These are phyloP conservation scores for Nettapus auritus DNA, from an alignment of 2,113 vertebrate genomes.

Conservation along the genomic window DNA sequence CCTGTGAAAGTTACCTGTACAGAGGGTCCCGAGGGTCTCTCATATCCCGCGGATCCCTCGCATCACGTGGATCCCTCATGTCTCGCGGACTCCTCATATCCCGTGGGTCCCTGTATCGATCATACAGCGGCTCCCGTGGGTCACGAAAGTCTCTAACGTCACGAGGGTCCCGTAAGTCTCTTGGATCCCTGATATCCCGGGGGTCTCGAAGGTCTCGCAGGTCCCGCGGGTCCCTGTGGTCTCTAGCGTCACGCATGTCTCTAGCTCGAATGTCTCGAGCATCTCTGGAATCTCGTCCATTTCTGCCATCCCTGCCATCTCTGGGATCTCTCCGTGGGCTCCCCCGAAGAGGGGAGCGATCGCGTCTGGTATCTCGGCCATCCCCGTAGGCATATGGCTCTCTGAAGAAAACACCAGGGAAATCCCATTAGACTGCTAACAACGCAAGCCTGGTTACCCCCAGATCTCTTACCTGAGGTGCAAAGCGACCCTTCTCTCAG, in stretches of 20 bases:
- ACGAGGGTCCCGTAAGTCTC: constrained; percentile 77
- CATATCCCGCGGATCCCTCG: constrained; percentile 72
- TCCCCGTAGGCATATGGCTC: constrained; percentile 84
- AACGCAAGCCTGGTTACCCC: fast-evolving
- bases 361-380: constrained; percentile 80
- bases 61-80: constrained; percentile 62
- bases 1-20: constrained; percentile 57
- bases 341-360: constrained; percentile 81
- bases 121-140: constrained; percentile 66
- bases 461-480: constrained; percentile 43
- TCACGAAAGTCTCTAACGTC: constrained; percentile 78
- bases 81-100: constrained; percentile 72
- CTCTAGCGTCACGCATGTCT: constrained; percentile 82
- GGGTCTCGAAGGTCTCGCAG: constrained; percentile 78
- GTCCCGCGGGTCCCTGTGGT: constrained; percentile 79
- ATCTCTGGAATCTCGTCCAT: constrained; percentile 76
- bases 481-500: not conserved
- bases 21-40: constrained; percentile 75
- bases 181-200: constrained; percentile 74
- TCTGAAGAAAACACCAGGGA: constrained; percentile 72
- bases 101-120: constrained; percentile 70
- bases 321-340: constrained; percentile 81
- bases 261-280: constrained; percentile 80
- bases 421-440: constrained; percentile 35
- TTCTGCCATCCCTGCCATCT: constrained; percentile 76